Evolutionary conservation across 2,797 vertebrate genomes (phyloP), one percentile per base, ranked within the genome.

Genomic region (Chloroceryle inda): DNA sequence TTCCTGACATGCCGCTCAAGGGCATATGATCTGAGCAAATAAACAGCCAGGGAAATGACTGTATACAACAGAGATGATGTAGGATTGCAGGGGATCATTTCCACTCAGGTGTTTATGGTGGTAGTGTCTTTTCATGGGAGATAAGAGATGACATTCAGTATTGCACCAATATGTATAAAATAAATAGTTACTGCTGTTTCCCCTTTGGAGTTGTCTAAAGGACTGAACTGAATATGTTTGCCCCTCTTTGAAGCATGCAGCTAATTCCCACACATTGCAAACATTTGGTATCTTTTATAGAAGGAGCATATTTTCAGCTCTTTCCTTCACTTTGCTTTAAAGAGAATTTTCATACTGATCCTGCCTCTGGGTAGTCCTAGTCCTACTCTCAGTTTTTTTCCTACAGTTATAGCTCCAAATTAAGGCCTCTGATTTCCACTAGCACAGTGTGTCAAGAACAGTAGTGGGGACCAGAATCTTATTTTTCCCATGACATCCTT

Each of bases 51-150:
- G 68, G 75, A 95, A 93, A 72, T 77, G 78, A 71, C 91, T 95
- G 78, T 47, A 11, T 80, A 80, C 64, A 83, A 38, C 53, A 20
- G 78, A 85, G 89, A 77, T 87, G 93, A 93, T 80, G 92, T 75
- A 78, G 95, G 90, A 82, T 95, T 95, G 88, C 81, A 72, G 88
- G 83, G 72, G 72, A 93, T 96, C 86, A 55, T 93, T 96, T 95
- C 94, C 90, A 94, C 61, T 94, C 93, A 90, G 90, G 92, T 95
- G 90, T 96, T 96, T 78, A 72, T 89, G 91, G 94, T 94, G 73
- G 88, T 83, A 37, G 85, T 85, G 88, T 72, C 93, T 96, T 96
- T 96, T 91, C 83, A 23, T 91, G 86, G 90, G 88, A 95, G 90
- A 95, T 93, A 87, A 77, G 92, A 94, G 81, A 62, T 91, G 84